Conservation (phyloP, 2,113 vertebrate genomes). For the Phocoena phocoena region DNA sequence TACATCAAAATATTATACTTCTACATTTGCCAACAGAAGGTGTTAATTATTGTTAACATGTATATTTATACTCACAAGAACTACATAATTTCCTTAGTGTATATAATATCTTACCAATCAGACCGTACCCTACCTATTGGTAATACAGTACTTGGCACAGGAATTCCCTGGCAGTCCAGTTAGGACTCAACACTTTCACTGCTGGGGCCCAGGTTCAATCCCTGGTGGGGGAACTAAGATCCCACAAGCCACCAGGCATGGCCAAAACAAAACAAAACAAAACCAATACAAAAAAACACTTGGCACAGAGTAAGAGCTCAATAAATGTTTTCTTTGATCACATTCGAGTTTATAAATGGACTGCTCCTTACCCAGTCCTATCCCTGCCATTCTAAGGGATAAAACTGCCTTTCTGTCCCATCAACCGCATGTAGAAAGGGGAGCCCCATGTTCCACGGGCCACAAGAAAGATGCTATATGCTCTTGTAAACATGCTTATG, state of each 20-base stretch:
- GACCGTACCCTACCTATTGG: background rate
- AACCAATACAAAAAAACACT: background rate
- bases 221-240: too few relatives aligned
- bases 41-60: conserved; percentile 11
- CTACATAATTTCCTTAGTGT: background rate
- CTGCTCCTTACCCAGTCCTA: background rate
- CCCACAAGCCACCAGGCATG: too few relatives aligned
- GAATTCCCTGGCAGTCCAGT: too few relatives aligned
- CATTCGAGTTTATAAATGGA: background rate
- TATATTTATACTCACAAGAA: conserved; percentile 3
- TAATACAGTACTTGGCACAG: background rate
- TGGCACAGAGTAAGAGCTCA: background rate
- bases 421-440: background rate
- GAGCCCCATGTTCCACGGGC: background rate
- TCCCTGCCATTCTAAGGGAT: background rate
- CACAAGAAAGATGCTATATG: background rate
- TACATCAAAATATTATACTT: conserved; percentile 39
- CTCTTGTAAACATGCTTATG: background rate
- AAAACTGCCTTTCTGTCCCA: background rate
- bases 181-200: too few relatives aligned
- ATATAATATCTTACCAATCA: background rate
- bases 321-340: background rate
- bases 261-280: too few relatives aligned
- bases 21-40: background rate
- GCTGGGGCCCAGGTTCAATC: too few relatives aligned